Evolutionary conservation across 2,888 invertebrate genomes (phyloP).

Genomic region (Melieria picta): DNA sequence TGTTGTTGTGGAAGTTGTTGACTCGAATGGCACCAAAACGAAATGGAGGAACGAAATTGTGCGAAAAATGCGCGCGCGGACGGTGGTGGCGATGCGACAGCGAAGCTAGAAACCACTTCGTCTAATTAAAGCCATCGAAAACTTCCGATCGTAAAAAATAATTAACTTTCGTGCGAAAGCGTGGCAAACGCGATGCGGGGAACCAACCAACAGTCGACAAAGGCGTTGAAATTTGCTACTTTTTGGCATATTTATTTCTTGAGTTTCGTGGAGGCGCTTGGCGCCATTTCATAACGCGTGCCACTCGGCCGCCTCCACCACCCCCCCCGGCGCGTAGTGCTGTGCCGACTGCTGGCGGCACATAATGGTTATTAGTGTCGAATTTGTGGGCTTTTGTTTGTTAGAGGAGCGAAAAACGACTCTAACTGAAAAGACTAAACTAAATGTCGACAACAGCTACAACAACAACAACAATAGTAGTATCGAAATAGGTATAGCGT

Average conservation of each 20-base stretch:
- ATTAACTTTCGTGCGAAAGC: slow-evolving; percentile 49
- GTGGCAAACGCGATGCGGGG: slow-evolving; percentile 24
- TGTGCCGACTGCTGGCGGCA: neutral
- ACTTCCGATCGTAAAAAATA: slow-evolving; percentile 54
- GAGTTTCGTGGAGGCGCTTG: neutral
- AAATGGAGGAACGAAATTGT: neutral
- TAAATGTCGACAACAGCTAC: no score
- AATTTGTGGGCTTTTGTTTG: slow-evolving; percentile 23
- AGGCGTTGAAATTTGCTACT: slow-evolving; percentile 24
- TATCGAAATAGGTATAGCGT: neutral
- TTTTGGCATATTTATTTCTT: slow-evolving; percentile 15
- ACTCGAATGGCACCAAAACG: neutral
- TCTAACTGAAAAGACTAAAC: no score
- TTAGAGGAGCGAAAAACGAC: neutral
- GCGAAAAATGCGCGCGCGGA: neutral
- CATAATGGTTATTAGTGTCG: slow-evolving; percentile 28
- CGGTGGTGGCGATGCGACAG: no score
- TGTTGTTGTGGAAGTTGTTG: no score
- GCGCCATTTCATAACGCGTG: neutral
- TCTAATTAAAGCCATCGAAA: slow-evolving; percentile 54
- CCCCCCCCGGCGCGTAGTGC: neutral
- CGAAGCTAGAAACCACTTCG: slow-evolving; percentile 43
- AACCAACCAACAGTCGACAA: neutral
- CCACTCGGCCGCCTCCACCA: neutral
- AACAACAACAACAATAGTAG: neutral